Evolutionary conservation across 2,888 invertebrate species (phyloP).

Genomic region (Drosophila quinaria): DNA sequence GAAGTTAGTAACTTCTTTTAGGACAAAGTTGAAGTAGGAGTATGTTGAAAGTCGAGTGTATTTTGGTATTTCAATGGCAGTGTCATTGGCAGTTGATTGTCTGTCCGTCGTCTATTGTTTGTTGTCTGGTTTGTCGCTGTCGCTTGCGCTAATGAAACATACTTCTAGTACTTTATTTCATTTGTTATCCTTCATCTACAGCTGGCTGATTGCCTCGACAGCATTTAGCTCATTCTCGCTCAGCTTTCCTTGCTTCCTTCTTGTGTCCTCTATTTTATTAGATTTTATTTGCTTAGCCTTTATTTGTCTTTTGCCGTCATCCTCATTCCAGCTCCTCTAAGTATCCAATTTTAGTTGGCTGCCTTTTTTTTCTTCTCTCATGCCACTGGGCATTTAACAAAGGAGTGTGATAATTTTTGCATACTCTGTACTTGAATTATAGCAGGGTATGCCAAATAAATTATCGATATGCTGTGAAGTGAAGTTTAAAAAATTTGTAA

Average conservation of each 20-base stretch:
- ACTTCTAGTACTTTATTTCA: slow-evolving; percentile 72
- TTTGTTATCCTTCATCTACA: slow-evolving; percentile 62
- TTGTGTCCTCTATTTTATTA: slow-evolving; percentile 74
- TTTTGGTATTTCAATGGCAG: slow-evolving; percentile 47
- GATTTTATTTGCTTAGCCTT: slow-evolving; percentile 79
- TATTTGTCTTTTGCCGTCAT: slow-evolving; percentile 70
- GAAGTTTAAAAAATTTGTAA: neutral
- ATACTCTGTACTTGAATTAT: slow-evolving; percentile 5
- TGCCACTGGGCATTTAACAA: slow-evolving; percentile 30
- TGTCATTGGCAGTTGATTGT: slow-evolving; percentile 63
- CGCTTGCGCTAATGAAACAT: slow-evolving; percentile 77
- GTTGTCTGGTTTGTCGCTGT: slow-evolving; percentile 63
- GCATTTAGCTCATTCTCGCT: slow-evolving; percentile 70
- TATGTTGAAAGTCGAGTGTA: slow-evolving; percentile 46
- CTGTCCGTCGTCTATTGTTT: slow-evolving; percentile 33
- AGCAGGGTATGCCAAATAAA: slow-evolving; percentile 1
- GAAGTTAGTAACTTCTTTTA: slow-evolving; percentile 15
- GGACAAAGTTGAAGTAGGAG: neutral
- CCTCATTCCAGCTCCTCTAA: slow-evolving; percentile 41
- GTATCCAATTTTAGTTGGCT: slow-evolving; percentile 68
- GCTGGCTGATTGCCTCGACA: slow-evolving; percentile 27
- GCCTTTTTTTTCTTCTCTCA: slow-evolving; percentile 16
- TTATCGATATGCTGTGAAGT: neutral
- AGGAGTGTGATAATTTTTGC: slow-evolving; percentile 56
- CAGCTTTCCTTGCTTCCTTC: slow-evolving; percentile 38